Conservation (phyloP, 1,140 invertebrate genomes). For the Gonatopus flavifemur region DNA sequence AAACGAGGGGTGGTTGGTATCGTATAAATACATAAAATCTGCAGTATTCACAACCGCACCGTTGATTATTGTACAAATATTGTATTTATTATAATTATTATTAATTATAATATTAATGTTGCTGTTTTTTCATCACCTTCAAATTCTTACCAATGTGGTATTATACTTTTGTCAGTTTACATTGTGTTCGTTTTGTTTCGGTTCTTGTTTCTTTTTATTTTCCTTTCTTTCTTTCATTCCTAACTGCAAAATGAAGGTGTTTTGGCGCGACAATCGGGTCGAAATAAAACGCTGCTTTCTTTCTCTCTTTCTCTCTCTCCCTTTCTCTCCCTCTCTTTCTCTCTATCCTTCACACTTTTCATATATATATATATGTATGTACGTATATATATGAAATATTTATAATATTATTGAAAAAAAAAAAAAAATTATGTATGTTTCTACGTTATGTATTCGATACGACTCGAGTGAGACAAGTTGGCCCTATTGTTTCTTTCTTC, state of each 20-base stretch:
- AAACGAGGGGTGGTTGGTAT: conserved; percentile 25
- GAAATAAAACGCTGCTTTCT: conserved; percentile 20
- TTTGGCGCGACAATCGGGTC: conserved; percentile 28
- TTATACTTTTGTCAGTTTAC: conserved; percentile 30
- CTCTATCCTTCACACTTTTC: not conserved
- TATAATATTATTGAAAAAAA: conserved; percentile 25
- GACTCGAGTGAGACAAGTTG: conserved; percentile 38
- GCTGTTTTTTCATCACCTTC: conserved; percentile 50
- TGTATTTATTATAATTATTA: conserved; percentile 59
- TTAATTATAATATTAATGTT: conserved; percentile 58
- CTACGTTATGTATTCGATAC: conserved; percentile 44
- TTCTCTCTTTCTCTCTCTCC: conserved; percentile 15
- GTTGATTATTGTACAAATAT: conserved; percentile 59
- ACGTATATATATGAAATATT: not conserved
- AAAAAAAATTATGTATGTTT: conserved; percentile 42
- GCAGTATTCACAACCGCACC: conserved; percentile 47
- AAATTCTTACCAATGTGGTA: conserved; percentile 36
- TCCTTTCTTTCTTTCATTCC: conserved; percentile 19
- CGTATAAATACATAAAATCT: conserved; percentile 33
- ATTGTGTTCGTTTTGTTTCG: too few species aligned
- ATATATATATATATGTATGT: not conserved
- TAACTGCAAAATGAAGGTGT: conserved; percentile 30
- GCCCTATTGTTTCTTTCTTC: conserved; percentile 13
- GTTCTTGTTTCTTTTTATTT: too few species aligned
- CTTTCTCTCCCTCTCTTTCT: not conserved